Evolutionary conservation across 2,888 invertebrate species (phyloP).

Genomic region (Meghimatium bilineatum): DNA sequence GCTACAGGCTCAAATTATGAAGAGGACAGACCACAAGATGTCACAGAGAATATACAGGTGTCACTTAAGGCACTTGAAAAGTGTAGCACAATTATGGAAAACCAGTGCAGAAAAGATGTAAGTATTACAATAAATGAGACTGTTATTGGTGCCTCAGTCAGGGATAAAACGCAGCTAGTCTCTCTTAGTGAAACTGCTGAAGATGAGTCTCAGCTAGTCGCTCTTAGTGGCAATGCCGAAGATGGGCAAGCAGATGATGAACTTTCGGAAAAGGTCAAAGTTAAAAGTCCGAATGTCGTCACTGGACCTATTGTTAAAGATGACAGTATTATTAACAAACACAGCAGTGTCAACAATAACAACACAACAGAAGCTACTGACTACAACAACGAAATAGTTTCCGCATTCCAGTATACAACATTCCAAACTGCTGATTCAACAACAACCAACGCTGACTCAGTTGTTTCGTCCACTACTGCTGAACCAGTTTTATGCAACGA

Average conservation of each 20-base stretch:
- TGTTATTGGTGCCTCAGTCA: neutral
- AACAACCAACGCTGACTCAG: neutral
- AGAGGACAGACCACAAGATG: neutral
- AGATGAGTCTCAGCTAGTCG: too few species aligned
- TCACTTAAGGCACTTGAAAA: neutral
- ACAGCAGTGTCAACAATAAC: conserved; percentile 47
- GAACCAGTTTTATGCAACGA: conserved; percentile 2
- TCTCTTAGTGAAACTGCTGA: neutral
- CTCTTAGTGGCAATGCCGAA: neutral
- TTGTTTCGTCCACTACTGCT: conserved; percentile 16
- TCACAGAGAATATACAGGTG: neutral
- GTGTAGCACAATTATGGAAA: neutral
- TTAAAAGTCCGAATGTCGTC: neutral
- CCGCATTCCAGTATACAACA: conserved; percentile 7
- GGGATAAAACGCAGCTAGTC: neutral
- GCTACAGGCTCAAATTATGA: neutral
- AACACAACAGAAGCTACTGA: conserved; percentile 47
- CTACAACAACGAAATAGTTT: conserved; percentile 42
- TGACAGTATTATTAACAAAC: conserved; percentile 19
- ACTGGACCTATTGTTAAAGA: too few species aligned
- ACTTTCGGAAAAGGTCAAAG: conserved; percentile 12
- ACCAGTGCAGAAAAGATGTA: neutral
- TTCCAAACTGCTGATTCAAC: conserved; percentile 21
- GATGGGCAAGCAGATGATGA: neutral
- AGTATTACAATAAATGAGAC: neutral